These are phyloP conservation scores for Platyrinchus mystaceus DNA, from an alignment of 2,797 vertebrate genomes.

Conservation along the genomic window DNA sequence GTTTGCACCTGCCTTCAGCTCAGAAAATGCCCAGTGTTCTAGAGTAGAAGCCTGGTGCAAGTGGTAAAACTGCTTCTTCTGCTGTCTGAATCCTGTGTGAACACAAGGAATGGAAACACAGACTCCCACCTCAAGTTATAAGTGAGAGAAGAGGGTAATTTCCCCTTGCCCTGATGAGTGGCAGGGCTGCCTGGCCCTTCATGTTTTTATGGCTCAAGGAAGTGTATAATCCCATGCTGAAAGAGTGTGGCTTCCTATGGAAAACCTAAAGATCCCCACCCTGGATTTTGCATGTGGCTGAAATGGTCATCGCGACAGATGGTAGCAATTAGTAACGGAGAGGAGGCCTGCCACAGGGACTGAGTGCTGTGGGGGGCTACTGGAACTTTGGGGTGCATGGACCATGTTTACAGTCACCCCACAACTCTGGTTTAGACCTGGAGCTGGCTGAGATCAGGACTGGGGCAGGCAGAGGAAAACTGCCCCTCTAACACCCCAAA, in stretches of 20 bases:
- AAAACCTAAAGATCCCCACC: background rate
- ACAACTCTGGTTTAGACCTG: background rate
- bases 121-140: background rate
- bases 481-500: rapidly evolving
- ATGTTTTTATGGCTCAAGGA: background rate
- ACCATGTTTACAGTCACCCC: rapidly evolving
- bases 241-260: constrained; percentile 2
- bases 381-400: background rate
- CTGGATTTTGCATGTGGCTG: background rate
- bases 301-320: background rate
- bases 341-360: background rate
- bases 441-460: rapidly evolving
- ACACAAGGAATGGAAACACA: background rate
- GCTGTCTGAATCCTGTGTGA: background rate
- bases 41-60: background rate
- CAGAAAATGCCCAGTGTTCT: background rate
- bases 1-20: background rate
- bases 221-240: constrained; percentile 18
- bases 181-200: background rate
- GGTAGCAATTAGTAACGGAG: background rate
- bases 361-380: rapidly evolving
- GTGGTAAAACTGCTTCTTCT: background rate
- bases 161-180: background rate
- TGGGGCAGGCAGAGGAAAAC: background rate
- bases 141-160: background rate